Evolutionary conservation across 2,888 invertebrate species (phyloP), one percentile per base, ranked within the genome.

Genomic region (Tenthredo notha): DNA sequence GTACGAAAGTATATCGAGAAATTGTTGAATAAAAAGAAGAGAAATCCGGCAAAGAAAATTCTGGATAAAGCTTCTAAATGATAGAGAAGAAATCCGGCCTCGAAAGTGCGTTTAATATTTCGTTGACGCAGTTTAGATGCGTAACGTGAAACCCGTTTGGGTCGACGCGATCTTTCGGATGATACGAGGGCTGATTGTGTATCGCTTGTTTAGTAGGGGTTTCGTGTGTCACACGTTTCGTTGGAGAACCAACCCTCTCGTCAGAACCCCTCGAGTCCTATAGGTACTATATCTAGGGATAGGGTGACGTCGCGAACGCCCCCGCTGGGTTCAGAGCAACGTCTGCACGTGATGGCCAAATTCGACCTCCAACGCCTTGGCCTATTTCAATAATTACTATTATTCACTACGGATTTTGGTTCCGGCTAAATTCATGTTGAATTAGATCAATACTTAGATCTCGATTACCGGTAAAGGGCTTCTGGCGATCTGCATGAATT

Each of bases 101-200:
- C 33, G 50, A 43, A 40, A 40, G n/a, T 61, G 40, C 61, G 80
- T 58, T 80, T 61, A 80, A 61, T 80, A 80, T 80, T 80, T 80
- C 50, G 80, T 80, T 80, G 58, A 61, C 58, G 61, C 80, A 80
- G 80, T 80, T 80, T 80, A 80, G 33, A 80, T 61, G 80, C 77
- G 50, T 80, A 40, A 61, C 80, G 29, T 40, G 80, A 40, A 61
- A 58, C 37, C 40, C 61, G 65, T 83, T 70, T 47, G 47, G 43
- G 67, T 67, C 67, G 67, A 58, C 61, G 80, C 80, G 80, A 61
- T 80, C 80, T 80, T 40, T 61, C 25, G 83, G 47, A 67, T 70
- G 83, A 83, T 67, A 83, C 83, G 83, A 83, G 83, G 83, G 83
- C 70, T 83, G 83, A 83, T 83, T 70, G 83, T 67, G 83, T 83